Conservation (phyloP, 2,888 invertebrate genomes). For the Eustalomyia histrio region DNA sequence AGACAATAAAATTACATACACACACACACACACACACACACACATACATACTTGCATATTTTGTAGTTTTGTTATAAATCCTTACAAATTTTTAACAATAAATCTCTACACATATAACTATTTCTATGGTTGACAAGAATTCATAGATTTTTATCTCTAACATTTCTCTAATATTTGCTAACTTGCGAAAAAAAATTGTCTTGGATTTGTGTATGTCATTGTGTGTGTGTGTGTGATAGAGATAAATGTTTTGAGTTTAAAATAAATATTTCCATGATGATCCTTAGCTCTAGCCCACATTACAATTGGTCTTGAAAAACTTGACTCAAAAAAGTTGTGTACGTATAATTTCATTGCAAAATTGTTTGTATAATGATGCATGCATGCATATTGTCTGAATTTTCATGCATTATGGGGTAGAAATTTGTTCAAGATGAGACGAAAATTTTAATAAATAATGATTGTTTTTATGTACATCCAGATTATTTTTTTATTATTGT, state of each 20-base stretch:
- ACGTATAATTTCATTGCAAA: background rate
- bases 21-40: background rate
- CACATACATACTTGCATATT: background rate
- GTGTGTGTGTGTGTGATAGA: background rate
- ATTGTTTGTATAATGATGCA: background rate
- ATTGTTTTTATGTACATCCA: no score
- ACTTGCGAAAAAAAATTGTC: background rate
- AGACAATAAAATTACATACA: constrained; percentile 6
- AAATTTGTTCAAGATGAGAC: no score
- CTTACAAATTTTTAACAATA: constrained; percentile 56
- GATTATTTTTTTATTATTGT: no score
- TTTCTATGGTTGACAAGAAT: constrained; percentile 31
- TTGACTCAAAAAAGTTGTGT: no score
- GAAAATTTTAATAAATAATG: no score
- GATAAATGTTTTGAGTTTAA: background rate
- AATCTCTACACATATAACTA: constrained; percentile 46
- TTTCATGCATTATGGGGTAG: background rate
- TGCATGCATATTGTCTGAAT: background rate
- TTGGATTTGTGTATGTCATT: background rate
- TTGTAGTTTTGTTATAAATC: constrained; percentile 51
- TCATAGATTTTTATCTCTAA: constrained; percentile 19
- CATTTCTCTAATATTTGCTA: constrained; percentile 9
- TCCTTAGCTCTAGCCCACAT: background rate
- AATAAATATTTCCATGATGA: no score
- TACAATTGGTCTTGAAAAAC: background rate